Evolutionary conservation across 53 echinoderm and acorn worm genomes (phyloP).

Genomic region (Luidia sarsii): DNA sequence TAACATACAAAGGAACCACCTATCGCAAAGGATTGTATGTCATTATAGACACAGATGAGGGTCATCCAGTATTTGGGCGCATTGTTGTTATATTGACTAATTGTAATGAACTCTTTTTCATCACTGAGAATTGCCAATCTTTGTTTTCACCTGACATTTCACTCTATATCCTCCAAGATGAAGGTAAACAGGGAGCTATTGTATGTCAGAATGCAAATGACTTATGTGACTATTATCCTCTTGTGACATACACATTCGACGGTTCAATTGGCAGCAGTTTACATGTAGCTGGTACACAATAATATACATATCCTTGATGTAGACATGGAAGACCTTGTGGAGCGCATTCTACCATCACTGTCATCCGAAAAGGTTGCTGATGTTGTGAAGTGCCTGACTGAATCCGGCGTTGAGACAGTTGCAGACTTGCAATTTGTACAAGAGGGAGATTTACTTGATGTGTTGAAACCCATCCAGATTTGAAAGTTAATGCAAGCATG

Average conservation of each 20-base stretch:
- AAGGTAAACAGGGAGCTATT: neutral
- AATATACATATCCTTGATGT: no score
- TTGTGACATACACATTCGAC: conserved; percentile 9
- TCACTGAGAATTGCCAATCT: conserved; percentile 1
- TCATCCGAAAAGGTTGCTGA: no score
- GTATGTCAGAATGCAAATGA: conserved; percentile 8
- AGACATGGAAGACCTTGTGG: no score
- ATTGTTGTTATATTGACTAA: neutral
- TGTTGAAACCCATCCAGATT: no score
- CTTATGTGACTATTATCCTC: conserved; percentile 34
- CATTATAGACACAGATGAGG: neutral
- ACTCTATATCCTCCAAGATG: conserved; percentile 24
- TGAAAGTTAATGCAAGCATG: no score
- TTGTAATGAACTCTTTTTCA: neutral
- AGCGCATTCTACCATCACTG: no score
- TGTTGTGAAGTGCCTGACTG: no score
- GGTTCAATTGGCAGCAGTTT: conserved; percentile 10
- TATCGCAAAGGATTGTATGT: conserved; percentile 31
- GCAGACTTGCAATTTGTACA: no score
- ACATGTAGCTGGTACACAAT: no score
- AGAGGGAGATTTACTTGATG: no score
- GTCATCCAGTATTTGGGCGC: conserved; percentile 4
- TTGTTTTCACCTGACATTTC: neutral
- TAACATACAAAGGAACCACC: conserved; percentile 40
- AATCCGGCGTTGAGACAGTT: no score